Evolutionary conservation across 2,113 vertebrate species (phyloP).

Genomic region (Acanthisitta chloris): DNA sequence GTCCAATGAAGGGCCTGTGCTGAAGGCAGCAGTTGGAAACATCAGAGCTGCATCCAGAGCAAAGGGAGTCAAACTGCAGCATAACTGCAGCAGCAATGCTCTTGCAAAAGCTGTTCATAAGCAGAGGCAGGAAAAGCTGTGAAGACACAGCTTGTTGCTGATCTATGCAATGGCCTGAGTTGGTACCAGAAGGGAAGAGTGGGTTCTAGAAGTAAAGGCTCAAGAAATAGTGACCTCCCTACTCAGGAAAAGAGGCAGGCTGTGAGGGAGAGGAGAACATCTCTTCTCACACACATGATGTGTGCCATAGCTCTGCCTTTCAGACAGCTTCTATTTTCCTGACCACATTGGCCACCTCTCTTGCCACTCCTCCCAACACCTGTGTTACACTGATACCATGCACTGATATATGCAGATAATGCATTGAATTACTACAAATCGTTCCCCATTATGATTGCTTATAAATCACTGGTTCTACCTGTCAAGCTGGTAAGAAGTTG

Average conservation of each 20-base stretch:
- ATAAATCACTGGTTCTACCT: neutral
- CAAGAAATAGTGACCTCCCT: neutral
- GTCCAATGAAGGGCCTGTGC: neutral
- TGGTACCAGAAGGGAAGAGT: neutral
- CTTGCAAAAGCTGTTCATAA: neutral
- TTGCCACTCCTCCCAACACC: neutral
- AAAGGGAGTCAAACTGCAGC: neutral
- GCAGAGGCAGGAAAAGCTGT: neutral
- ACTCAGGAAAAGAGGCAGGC: neutral
- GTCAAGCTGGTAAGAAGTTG: neutral
- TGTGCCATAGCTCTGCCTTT: neutral
- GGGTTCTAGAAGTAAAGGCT: neutral
- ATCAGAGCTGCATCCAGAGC: neutral
- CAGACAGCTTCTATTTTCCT: neutral
- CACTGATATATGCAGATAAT: neutral
- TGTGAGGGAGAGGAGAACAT: neutral
- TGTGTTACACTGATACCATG: neutral
- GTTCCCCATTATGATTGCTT: neutral
- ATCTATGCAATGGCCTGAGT: neutral
- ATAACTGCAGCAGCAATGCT: neutral
- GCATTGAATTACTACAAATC: neutral
- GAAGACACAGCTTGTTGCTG: neutral
- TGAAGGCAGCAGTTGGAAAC: neutral
- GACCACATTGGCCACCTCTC: neutral
- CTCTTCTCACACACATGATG: neutral